A percentile compares a stretch with the other conserved stretches of the same genome.
phyloP scores from a whole-genome alignment of 2,888 invertebrate genomes.

The Cryptophagus acutangulus region DNA sequence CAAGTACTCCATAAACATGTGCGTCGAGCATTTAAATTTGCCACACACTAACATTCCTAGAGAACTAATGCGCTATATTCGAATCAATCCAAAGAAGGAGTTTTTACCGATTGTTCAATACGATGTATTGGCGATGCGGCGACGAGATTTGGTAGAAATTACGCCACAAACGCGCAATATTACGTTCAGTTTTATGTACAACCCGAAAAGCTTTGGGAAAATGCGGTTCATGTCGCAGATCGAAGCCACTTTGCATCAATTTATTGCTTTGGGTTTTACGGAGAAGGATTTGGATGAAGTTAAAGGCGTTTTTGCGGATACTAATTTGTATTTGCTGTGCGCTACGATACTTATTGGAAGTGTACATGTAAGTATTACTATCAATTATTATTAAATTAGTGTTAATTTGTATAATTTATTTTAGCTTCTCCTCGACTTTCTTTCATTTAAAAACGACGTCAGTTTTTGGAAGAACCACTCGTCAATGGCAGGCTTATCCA shows the following conservation, averaged over 20 bases:
- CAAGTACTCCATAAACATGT: slow-evolving; percentile 67
- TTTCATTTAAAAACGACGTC: slow-evolving; percentile 97
- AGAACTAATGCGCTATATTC: slow-evolving; percentile 45
- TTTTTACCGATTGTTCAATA: slow-evolving; percentile 81
- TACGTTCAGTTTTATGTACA: slow-evolving; percentile 65
- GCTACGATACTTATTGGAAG: slow-evolving; percentile 87
- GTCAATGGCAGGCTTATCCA: slow-evolving; percentile 84
- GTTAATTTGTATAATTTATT: slow-evolving; percentile 37
- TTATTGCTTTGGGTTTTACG: slow-evolving; percentile 76
- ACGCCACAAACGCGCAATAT: slow-evolving; percentile 56
- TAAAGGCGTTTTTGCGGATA: slow-evolving; percentile 93
- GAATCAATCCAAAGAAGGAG: slow-evolving; percentile 56
- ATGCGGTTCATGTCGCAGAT: slow-evolving; percentile 73
- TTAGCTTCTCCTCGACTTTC: slow-evolving; percentile 90
- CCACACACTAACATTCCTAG: slow-evolving; percentile 38
- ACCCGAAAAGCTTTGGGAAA: slow-evolving; percentile 75
- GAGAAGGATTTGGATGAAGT: slow-evolving; percentile 95
- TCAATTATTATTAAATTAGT: background rate
- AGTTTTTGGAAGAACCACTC: slow-evolving; percentile 86
- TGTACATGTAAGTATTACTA: slow-evolving; percentile 76
- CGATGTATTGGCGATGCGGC: slow-evolving; percentile 76
- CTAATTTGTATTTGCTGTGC: slow-evolving; percentile 85
- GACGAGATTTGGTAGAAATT: slow-evolving; percentile 68
- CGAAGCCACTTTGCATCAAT: slow-evolving; percentile 65
- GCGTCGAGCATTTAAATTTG: slow-evolving; percentile 58